phyloP scores from a whole-genome alignment of 1,140 invertebrate genomes.

The Lepidotrigona ventralis region DNA sequence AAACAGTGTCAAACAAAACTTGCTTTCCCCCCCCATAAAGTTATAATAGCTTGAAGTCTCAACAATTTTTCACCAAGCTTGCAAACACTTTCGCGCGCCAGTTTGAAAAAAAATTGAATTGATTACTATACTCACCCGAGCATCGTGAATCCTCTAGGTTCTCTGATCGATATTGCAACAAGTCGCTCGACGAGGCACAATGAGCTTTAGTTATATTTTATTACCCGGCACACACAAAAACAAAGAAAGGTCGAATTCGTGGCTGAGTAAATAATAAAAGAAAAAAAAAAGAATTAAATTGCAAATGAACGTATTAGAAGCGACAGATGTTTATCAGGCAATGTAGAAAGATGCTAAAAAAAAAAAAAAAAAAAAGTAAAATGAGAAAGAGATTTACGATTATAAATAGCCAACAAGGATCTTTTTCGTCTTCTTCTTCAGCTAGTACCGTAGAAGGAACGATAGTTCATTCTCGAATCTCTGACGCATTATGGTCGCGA shows the following conservation, averaged over 20 bases:
- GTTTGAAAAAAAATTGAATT: background rate
- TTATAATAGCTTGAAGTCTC: no score
- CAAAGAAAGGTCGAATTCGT: background rate
- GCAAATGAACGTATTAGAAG: no score
- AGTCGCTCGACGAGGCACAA: background rate
- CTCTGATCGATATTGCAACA: background rate
- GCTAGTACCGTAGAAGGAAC: background rate
- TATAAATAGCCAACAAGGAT: background rate
- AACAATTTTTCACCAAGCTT: no score
- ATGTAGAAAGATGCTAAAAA: background rate
- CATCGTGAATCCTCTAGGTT: background rate
- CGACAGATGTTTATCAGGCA: background rate
- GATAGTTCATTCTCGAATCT: conserved; percentile 10
- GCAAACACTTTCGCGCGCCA: no score
- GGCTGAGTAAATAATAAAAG: no score
- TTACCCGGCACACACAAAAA: background rate
- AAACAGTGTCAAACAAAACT: no score
- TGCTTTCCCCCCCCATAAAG: no score
- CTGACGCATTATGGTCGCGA: background rate
- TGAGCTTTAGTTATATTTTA: background rate
- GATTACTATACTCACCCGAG: background rate
- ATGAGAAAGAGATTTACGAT: background rate
- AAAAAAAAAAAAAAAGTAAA: background rate
- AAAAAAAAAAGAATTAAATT: background rate
- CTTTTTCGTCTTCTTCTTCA: background rate